A percentile compares a stretch with the other conserved stretches of the same genome.
Conservation (phyloP, 2,888 invertebrate genomes). For the Dastarcus helophoroides region DNA sequence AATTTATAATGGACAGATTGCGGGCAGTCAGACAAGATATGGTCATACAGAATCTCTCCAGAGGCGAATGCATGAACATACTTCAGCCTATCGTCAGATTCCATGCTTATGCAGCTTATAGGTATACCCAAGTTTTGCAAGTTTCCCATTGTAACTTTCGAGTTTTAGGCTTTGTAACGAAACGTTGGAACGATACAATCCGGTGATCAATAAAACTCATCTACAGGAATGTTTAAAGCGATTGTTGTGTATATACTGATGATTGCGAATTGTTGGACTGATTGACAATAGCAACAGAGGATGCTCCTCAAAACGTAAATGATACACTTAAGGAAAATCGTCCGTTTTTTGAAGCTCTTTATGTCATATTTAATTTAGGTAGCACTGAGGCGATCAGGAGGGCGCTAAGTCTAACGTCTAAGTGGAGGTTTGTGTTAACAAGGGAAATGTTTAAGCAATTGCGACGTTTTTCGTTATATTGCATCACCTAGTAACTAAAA, state of each 20-base stretch:
- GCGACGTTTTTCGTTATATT: no score
- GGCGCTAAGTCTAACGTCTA: constrained; percentile 37
- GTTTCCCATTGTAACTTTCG: constrained; percentile 5
- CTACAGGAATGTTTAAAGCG: constrained; percentile 61
- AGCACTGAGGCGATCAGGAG: constrained; percentile 45
- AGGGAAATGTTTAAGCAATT: no score
- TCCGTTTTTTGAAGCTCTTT: constrained; percentile 53
- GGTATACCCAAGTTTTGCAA: constrained; percentile 36
- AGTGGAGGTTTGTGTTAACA: constrained; percentile 36
- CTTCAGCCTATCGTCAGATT: constrained; percentile 68
- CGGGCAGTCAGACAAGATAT: constrained; percentile 68
- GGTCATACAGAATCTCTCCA: constrained; percentile 56
- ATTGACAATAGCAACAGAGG: constrained; percentile 9
- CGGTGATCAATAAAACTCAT: constrained; percentile 57
- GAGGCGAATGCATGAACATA: constrained; percentile 43
- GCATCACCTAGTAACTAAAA: no score
- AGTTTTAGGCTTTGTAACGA: constrained; percentile 39
- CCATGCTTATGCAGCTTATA: constrained; percentile 58
- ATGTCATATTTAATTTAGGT: constrained; percentile 55
- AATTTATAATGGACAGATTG: constrained; percentile 66
- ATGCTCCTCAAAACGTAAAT: constrained; percentile 16
- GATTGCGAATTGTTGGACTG: constrained; percentile 24
- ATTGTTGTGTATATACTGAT: constrained; percentile 44
- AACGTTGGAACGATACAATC: constrained; percentile 48
- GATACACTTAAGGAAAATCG: constrained; percentile 29